Base-by-base conservation (phyloP, 2,797 vertebrate species). In the Bovichtus diacanthus region DNA sequence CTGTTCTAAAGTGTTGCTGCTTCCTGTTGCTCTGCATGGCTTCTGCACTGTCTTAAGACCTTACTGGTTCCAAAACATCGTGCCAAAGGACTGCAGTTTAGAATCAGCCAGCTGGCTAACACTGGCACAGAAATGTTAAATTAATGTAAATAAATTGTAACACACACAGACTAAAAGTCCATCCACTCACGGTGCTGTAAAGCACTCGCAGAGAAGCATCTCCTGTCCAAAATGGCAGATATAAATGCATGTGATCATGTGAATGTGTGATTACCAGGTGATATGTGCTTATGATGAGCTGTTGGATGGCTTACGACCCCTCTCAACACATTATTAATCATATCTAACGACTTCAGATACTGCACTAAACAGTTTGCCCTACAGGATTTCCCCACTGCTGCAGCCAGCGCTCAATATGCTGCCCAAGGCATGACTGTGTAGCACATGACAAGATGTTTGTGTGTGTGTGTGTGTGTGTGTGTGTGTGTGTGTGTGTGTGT, bases 271-370 rank as follows among this genome's bases (percentile, higher is more conserved):
- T 92, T 86, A 83, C 74, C 61, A 85, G 86, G 81, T 91, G 82
- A 88, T 85, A 83, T 81, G 89, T 80, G 77, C 83, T 84, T 73
- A 84, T 80, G 88, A 93, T 88, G 84, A 88, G 86, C 82, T 89
- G 85, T 62, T 79, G 87, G 89, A 92, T 87, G 81, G 87, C 90
- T 88, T 65, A 60, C 44, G 21, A 80, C 76, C 50, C 23, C 87
- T 84, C 78, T 83, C 78, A 74, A 82, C 71, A 88, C 81, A 83
- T 90, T 85, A 91, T 92, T 91, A 88, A 92, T 90, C 89, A 88
- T 74, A 88, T 91, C 87, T 90, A 91, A 92, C 70, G 81, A 93
- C 92, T 87, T 89, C 88, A 91, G 88, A 93, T 90, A 90, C 82
- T 74, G 80, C 85, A 78, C 90, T 94, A 94, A 94, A 91, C 87